Percentiles rank a stretch among this genome's conserved stretches.
These are phyloP conservation scores for Echinops telfairi DNA, from an alignment of 2,113 vertebrate genomes.

Conservation along the genomic window DNA sequence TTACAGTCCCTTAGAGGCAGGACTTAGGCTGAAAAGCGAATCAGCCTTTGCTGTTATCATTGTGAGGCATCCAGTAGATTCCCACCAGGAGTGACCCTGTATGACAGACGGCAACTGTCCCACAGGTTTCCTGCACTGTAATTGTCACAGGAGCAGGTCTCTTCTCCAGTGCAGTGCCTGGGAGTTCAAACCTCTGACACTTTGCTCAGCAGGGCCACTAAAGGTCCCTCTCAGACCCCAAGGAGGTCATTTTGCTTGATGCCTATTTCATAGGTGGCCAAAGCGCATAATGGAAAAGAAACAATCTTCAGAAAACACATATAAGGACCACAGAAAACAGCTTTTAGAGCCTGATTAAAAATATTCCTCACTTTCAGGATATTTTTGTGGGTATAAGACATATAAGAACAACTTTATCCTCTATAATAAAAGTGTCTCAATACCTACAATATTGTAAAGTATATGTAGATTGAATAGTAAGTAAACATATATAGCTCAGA, in stretches of 20 bases:
- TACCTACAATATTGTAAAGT: conserved; percentile 7
- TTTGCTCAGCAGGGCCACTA: not conserved
- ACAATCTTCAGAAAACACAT: not conserved
- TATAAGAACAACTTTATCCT: conserved; percentile 10
- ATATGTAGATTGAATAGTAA: not conserved
- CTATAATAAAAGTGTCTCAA: conserved; percentile 26
- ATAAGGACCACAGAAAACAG: not conserved
- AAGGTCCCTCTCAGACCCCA: not conserved
- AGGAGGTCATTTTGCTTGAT: not conserved
- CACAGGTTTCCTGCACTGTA: not conserved
- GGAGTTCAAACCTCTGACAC: not conserved
- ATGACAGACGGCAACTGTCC: not conserved
- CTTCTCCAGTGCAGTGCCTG: not conserved
- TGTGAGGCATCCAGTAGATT: not conserved
- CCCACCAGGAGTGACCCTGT: not conserved
- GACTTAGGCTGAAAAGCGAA: not conserved
- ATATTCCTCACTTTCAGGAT: not conserved
- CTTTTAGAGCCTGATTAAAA: not conserved
- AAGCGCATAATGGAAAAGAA: not conserved
- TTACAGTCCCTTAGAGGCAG: not conserved
- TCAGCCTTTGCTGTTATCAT: not conserved
- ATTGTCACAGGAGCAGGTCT: not conserved
- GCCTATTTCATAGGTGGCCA: not conserved
- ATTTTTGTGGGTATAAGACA: too few relatives aligned
- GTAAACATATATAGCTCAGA: conserved; percentile 41